These are phyloP conservation scores for Dryocosmus kuriphilus DNA, from an alignment of 2,888 invertebrate genomes.

Conservation along the genomic window DNA sequence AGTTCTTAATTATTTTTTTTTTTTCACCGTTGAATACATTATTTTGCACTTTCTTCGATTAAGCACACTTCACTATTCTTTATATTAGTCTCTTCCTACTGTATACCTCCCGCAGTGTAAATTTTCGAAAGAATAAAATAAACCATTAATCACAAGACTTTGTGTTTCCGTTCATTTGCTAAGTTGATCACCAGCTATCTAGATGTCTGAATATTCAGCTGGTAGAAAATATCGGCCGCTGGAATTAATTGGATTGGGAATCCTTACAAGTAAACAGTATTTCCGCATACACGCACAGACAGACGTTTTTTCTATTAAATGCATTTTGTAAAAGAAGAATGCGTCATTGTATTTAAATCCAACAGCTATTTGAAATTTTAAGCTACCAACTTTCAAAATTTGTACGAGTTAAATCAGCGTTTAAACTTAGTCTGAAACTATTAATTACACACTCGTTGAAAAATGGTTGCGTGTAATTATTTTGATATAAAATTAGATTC, in stretches of 20 bases:
- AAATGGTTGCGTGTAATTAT: neutral
- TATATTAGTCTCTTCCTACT: neutral
- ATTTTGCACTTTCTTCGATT: conserved; percentile 21
- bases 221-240: conserved; percentile 57
- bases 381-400: neutral
- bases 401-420: neutral
- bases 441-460: neutral
- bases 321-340: conserved; percentile 24
- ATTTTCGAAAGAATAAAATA: neutral
- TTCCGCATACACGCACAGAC: conserved; percentile 58
- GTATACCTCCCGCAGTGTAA: neutral
- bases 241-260: conserved; percentile 72
- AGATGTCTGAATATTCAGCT: conserved; percentile 25
- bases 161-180: conserved; percentile 2
- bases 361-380: neutral
- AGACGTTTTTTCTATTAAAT: conserved; percentile 51
- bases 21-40: neutral
- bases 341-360: neutral
- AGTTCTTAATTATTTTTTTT: conserved; percentile 8
- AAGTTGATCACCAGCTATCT: conserved; percentile 28
- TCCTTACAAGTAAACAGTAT: conserved; percentile 63
- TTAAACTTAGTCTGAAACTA: neutral
- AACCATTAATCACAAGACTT: neutral
- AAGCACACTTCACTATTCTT: neutral
- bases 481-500: neutral